A percentile compares a stretch with the other conserved stretches of the same genome.
These are phyloP conservation scores for Mormyrus lacerda DNA, from an alignment of 2,113 vertebrate genomes.

Conservation along the genomic window DNA sequence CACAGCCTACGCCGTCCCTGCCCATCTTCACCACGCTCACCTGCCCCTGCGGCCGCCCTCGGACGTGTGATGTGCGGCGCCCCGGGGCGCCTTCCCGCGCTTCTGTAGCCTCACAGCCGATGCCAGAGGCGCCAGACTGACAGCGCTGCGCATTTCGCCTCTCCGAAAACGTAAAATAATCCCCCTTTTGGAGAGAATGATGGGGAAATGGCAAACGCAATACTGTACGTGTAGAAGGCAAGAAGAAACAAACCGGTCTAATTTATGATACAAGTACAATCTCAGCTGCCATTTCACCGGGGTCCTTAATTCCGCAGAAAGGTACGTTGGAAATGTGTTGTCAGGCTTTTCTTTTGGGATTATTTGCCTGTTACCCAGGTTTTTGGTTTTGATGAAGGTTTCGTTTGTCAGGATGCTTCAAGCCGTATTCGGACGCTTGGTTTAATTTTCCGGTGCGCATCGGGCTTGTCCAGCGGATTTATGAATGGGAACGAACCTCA, in stretches of 20 bases:
- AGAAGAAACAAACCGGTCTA: slow-evolving; percentile 29
- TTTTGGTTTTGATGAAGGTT: not conserved
- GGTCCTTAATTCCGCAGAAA: slow-evolving; percentile 16
- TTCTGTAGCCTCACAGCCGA: slow-evolving; percentile 30
- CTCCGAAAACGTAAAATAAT: slow-evolving; percentile 24
- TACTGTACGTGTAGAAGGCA: slow-evolving; percentile 38
- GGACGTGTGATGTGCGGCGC: not conserved
- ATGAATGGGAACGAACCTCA: slow-evolving; percentile 42
- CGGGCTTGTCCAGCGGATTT: slow-evolving; percentile 32
- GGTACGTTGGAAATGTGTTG: slow-evolving; percentile 20
- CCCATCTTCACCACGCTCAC: not conserved
- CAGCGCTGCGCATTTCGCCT: slow-evolving; percentile 27
- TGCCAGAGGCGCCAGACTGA: slow-evolving; percentile 25
- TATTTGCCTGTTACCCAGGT: not conserved
- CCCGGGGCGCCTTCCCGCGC: not conserved
- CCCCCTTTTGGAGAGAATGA: slow-evolving; percentile 41
- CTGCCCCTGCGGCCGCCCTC: not conserved
- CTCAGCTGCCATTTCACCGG: not conserved
- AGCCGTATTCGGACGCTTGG: not conserved
- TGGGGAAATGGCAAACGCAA: slow-evolving; percentile 52
- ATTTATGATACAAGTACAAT: slow-evolving; percentile 12
- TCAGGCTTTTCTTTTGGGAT: not conserved
- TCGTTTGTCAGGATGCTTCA: not conserved
- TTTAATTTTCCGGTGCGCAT: not conserved
- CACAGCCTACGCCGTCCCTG: not conserved